Evolutionary conservation across 2,888 invertebrate genomes (phyloP).

Genomic region (Coecobrya sp.): DNA sequence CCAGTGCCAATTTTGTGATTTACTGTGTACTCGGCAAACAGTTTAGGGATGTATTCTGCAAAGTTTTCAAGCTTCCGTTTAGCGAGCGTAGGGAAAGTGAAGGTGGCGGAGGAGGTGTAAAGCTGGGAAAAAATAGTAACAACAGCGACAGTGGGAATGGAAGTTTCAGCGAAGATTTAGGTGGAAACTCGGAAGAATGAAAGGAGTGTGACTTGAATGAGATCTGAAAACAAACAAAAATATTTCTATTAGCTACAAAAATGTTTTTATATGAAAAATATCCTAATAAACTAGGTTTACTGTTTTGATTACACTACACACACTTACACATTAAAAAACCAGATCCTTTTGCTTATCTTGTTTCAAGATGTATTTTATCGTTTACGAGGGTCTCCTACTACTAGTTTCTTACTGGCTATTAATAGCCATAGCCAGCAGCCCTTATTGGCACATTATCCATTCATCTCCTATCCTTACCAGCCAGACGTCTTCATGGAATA

Average conservation of each 20-base stretch:
- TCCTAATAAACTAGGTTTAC: too few species aligned
- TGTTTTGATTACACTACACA: too few species aligned
- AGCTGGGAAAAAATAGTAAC: background rate
- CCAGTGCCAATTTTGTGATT: slow-evolving; percentile 61
- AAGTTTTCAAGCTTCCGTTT: background rate
- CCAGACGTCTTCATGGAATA: slow-evolving; percentile 2
- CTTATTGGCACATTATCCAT: background rate
- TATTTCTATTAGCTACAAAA: background rate
- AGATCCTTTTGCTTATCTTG: too few species aligned
- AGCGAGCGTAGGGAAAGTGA: background rate
- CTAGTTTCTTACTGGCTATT: background rate
- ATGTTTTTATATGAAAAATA: too few species aligned
- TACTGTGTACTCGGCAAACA: slow-evolving; percentile 33
- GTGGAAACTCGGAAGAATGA: background rate
- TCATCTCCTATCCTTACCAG: background rate
- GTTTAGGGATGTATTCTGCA: slow-evolving; percentile 31
- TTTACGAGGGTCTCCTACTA: too few species aligned
- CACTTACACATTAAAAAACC: too few species aligned
- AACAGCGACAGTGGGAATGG: background rate
- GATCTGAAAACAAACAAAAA: background rate
- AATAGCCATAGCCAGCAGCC: background rate
- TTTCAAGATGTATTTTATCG: too few species aligned
- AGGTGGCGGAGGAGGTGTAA: background rate
- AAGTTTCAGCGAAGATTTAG: background rate
- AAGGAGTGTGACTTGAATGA: background rate